phyloP scores from a whole-genome alignment of 1,140 invertebrate species.

The Cydia pomonella region DNA sequence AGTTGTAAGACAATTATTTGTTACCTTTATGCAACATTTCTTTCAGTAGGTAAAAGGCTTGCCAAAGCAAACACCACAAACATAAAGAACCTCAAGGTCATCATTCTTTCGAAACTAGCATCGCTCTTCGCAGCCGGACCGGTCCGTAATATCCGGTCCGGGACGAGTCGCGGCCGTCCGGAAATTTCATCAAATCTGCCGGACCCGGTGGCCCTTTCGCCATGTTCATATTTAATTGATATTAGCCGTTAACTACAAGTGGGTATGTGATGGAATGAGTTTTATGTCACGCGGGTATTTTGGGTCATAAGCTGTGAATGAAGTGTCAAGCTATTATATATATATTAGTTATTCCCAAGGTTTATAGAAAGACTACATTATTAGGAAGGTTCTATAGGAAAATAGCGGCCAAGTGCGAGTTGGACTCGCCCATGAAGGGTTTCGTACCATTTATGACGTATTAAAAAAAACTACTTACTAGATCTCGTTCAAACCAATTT shows the following conservation, averaged over 20 bases:
- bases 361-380: too few species aligned
- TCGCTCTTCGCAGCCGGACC: not conserved
- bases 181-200: conserved; percentile 52
- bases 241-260: not conserved
- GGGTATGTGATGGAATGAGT: not conserved
- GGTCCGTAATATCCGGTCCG: conserved; percentile 45
- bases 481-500: too few species aligned
- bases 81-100: not conserved
- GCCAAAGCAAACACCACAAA: too few species aligned
- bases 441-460: too few species aligned
- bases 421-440: too few species aligned
- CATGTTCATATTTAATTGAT: conserved; percentile 19
- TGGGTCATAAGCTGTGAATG: not conserved
- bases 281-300: not conserved
- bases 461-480: too few species aligned
- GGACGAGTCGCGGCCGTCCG: conserved; percentile 38
- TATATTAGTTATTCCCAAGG: too few species aligned
- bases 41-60: not conserved
- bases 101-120: conserved; percentile 9
- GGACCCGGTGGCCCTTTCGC: not conserved
- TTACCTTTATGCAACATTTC: not conserved
- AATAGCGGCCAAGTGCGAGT: too few species aligned
- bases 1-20: not conserved
- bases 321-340: too few species aligned
- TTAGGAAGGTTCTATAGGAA: too few species aligned